phyloP scores from a whole-genome alignment of 2,797 vertebrate species.

The Sebastes diploproa region DNA sequence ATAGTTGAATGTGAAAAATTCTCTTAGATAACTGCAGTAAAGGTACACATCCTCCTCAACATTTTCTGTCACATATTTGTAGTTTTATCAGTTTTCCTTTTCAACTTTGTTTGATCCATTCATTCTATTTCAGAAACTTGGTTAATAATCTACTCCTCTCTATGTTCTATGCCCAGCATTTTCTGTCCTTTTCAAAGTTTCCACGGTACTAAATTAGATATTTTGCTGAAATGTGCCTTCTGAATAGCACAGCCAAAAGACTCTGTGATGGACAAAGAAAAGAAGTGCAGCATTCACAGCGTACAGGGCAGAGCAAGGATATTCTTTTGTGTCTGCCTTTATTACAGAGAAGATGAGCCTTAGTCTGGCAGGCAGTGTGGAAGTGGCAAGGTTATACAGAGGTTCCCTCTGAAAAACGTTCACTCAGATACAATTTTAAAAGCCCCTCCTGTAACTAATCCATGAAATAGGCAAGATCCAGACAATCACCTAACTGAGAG shows the following conservation, averaged over 20 bases:
- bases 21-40: not conserved
- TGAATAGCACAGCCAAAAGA: slow-evolving; percentile 30
- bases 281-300: slow-evolving; percentile 9
- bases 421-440: slow-evolving; percentile 57
- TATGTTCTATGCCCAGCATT: not conserved
- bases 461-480: slow-evolving; percentile 67
- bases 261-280: slow-evolving; percentile 39
- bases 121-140: not conserved
- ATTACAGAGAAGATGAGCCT: slow-evolving; percentile 56
- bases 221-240: slow-evolving; percentile 20
- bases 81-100: not conserved
- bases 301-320: slow-evolving; percentile 22
- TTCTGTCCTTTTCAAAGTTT: slow-evolving; percentile 25
- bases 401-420: slow-evolving; percentile 45
- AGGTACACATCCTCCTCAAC: not conserved
- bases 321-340: slow-evolving; percentile 59
- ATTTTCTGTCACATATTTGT: not conserved
- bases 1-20: not conserved
- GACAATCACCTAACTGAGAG: slow-evolving; percentile 51
- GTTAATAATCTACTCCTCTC: slow-evolving; percentile 19
- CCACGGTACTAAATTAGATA: slow-evolving; percentile 28
- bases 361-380: slow-evolving; percentile 48
- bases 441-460: slow-evolving; percentile 64
- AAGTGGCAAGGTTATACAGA: slow-evolving; percentile 54
- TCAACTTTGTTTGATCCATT: not conserved